Conservation (phyloP, 2,797 vertebrate species). For the Salarias fasciatus region DNA sequence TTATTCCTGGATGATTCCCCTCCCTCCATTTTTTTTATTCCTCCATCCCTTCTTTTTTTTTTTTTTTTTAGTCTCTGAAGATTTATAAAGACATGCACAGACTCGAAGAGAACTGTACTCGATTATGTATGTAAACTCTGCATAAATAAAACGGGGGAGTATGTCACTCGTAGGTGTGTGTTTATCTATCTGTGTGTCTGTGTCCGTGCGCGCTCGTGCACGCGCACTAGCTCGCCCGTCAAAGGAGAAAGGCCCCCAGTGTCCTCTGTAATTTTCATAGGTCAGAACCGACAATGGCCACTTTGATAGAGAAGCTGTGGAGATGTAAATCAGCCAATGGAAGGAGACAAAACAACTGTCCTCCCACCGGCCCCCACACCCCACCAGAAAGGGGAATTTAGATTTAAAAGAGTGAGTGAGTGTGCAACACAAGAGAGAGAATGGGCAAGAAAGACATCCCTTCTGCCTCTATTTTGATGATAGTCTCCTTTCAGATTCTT, state of each 20-base stretch:
- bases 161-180: constrained; percentile 44
- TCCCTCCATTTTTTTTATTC: constrained; percentile 20
- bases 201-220: constrained; percentile 35
- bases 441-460: constrained; percentile 65
- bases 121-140: constrained; percentile 56
- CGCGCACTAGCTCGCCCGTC: constrained; percentile 54
- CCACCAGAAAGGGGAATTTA: constrained; percentile 60
- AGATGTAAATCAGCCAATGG: constrained; percentile 86
- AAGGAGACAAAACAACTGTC: constrained; percentile 83
- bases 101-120: constrained; percentile 35
- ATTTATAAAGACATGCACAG: constrained; percentile 48
- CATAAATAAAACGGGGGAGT: constrained; percentile 52
- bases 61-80: constrained; percentile 30
- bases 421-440: constrained; percentile 52
- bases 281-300: constrained; percentile 83
- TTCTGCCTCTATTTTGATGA: constrained; percentile 60
- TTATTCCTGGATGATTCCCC: constrained; percentile 72
- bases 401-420: constrained; percentile 69
- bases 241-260: constrained; percentile 76
- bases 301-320: constrained; percentile 85
- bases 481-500: constrained; percentile 58
- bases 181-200: constrained; percentile 19
- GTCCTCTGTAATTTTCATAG: constrained; percentile 84
- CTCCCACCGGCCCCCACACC: constrained; percentile 71
- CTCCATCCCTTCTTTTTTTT: constrained; percentile 38